Conservation (phyloP, 2,113 vertebrate genomes). For the Dicentrarchus labrax region DNA sequence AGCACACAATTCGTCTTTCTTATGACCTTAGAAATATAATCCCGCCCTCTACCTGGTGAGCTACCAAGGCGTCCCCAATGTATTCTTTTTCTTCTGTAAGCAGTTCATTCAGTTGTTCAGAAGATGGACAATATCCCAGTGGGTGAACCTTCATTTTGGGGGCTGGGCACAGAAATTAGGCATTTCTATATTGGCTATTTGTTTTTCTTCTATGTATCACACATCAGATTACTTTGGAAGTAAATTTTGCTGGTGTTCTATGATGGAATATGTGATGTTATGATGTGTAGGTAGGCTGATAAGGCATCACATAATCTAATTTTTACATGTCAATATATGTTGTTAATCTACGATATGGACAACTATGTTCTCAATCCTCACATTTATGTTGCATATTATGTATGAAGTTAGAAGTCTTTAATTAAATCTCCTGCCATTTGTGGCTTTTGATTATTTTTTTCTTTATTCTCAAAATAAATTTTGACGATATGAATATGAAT, state of each 20-base stretch:
- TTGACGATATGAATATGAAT: conserved; percentile 21
- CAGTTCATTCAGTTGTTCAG: neutral
- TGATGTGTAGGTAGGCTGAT: neutral
- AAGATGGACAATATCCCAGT: neutral
- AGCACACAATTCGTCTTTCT: neutral
- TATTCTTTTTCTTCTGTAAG: no score
- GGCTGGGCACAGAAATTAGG: neutral
- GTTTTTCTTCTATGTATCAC: neutral
- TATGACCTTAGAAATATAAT: neutral
- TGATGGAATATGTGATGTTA: neutral
- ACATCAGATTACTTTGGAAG: neutral
- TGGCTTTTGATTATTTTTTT: conserved; percentile 26
- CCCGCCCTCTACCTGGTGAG: no score
- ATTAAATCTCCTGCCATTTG: conserved; percentile 20
- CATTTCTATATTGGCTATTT: neutral
- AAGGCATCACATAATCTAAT: neutral
- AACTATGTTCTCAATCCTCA: neutral
- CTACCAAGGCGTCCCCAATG: no score
- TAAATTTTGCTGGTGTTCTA: neutral
- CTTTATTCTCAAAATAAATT: conserved; percentile 36
- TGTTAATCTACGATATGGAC: neutral
- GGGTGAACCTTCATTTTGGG: neutral
- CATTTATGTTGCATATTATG: neutral
- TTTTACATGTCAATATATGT: neutral
- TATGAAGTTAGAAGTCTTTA: conserved; percentile 11